Evolutionary conservation across 2,113 vertebrate species (phyloP), one percentile per base, ranked within the genome.

Genomic region (Rhadina sibilatrix): DNA sequence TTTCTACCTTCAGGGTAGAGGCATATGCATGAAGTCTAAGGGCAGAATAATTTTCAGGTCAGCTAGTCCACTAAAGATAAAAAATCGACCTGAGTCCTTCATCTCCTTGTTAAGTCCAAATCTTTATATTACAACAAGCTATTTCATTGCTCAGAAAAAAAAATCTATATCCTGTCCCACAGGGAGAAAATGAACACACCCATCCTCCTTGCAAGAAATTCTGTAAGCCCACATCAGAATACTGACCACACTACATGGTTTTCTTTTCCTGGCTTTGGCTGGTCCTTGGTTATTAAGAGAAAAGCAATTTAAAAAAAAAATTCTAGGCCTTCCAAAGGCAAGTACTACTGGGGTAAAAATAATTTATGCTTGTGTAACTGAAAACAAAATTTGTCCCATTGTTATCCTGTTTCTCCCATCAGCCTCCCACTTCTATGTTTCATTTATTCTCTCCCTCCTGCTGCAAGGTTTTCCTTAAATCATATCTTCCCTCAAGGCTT

Each of bases 381-480:
- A 82, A 76, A 82, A 77, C 28, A 85, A 89, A 82, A 84, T 74
- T 94, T 79, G 42, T 91, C 63, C 70, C 37, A 65, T 64, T 91
- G 20, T 85, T 74, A 38, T n/a, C 31, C 33, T 49, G 87, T 93
- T 71, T 59, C 50, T 75, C 15, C 30, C 79, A 71, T 64, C 44
- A 87, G 9, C 23, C n/a, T 89, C 69, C 35, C 6, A n/a, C 42
- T 93, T 84, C 23, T 33, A 31, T 65, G n/a, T 15, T 79, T 76
- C 74, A 65, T 94, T 92, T 90, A 76, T 79, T 11, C 38, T 82
- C 30, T 94, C 46, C 11, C 12, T 86, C 27, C 47, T 93, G 42
- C 84, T 82, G 38, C 87, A 92, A 87, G 21, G 19, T 83, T 89
- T 85, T 86, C 33, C 25, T 80, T 79, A 88, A 93, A 76, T 90